These are phyloP conservation scores for Isotomurus palustris DNA, from an alignment of 2,888 invertebrate species.

Conservation along the genomic window DNA sequence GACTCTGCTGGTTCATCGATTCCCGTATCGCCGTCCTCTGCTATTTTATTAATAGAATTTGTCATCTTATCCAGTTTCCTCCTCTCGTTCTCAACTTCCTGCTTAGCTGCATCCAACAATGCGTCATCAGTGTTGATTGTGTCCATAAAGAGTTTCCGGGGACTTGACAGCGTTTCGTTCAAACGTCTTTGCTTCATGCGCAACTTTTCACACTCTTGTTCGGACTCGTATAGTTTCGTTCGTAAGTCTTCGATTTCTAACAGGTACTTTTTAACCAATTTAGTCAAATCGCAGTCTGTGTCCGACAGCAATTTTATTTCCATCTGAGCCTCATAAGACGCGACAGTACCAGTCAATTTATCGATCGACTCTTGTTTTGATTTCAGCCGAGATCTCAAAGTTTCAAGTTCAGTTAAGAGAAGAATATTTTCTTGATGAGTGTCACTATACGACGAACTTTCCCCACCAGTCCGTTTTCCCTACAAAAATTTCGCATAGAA, in stretches of 20 bases:
- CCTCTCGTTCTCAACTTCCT: conserved; percentile 6
- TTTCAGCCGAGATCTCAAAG: conserved; percentile 80
- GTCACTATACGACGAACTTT: conserved; percentile 78
- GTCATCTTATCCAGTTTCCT: conserved; percentile 1
- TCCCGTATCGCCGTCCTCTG: conserved; percentile 30
- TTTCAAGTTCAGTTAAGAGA: conserved; percentile 81
- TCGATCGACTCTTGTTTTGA: conserved; percentile 93
- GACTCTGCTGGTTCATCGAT: conserved; percentile 41
- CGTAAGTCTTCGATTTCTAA: conserved; percentile 86
- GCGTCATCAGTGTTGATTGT: neutral
- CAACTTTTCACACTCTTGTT: conserved; percentile 60
- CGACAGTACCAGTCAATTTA: conserved; percentile 74
- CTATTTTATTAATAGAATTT: neutral
- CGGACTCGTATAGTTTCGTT: conserved; percentile 76
- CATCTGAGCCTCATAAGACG: conserved; percentile 54
- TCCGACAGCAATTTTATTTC: conserved; percentile 10
- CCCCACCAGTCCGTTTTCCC: conserved; percentile 62
- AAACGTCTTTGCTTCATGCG: conserved; percentile 52
- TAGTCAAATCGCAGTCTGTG: conserved; percentile 58
- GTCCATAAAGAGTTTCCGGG: conserved; percentile 11
- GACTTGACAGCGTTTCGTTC: conserved; percentile 11
- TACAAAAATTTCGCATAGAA: conserved; percentile 48
- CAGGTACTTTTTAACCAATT: conserved; percentile 75
- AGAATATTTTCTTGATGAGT: conserved; percentile 94
- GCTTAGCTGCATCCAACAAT: neutral